Evolutionary conservation across 2,113 vertebrate species (phyloP).

Genomic region (Typhlomys cinereus): DNA sequence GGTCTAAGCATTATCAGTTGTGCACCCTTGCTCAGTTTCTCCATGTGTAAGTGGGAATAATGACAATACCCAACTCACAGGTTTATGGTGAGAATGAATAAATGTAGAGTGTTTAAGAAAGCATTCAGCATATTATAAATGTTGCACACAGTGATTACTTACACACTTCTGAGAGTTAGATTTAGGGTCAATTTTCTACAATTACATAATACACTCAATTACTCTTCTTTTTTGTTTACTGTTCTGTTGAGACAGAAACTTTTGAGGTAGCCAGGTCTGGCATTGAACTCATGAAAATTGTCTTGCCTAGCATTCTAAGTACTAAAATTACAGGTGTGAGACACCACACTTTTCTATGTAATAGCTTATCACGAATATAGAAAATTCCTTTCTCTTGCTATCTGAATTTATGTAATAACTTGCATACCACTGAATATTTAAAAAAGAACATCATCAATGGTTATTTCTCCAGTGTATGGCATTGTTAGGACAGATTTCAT

Average conservation of each 20-base stretch:
- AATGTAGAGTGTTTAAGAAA: not conserved
- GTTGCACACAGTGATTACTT: not conserved
- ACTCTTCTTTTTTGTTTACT: no score
- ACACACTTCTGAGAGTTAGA: not conserved
- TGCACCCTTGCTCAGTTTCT: not conserved
- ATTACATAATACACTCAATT: no score
- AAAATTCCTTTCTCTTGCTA: not conserved
- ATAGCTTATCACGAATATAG: not conserved
- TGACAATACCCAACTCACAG: not conserved
- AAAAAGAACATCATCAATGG: not conserved
- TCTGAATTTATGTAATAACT: conserved; percentile 13
- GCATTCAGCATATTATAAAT: not conserved
- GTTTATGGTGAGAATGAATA: not conserved
- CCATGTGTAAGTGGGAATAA: not conserved
- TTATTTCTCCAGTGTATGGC: not conserved
- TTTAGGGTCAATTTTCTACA: not conserved
- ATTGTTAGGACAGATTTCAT: conserved; percentile 18
- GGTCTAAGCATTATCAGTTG: not conserved
- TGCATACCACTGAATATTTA: not conserved
- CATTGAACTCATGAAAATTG: not conserved
- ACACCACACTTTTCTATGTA: not conserved
- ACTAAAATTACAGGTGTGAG: not conserved
- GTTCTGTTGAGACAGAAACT: not conserved
- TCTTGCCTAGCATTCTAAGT: not conserved
- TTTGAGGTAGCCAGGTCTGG: no score